phyloP scores from a whole-genome alignment of 2,113 vertebrate genomes.

The Paratilapia polleni region DNA sequence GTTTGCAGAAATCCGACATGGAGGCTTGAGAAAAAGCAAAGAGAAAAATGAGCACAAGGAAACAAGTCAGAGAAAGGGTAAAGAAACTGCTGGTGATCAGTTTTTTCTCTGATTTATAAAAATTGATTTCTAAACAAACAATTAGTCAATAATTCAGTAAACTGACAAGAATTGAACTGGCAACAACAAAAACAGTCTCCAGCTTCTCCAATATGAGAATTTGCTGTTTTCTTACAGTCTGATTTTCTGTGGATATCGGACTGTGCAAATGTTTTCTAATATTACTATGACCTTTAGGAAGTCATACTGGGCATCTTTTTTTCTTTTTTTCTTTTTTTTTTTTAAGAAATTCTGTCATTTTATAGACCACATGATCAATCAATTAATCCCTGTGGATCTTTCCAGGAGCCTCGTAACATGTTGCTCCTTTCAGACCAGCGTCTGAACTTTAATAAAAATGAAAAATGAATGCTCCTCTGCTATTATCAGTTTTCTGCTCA shows the following conservation, averaged over 20 bases:
- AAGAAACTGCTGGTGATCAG: not conserved
- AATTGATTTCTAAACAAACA: not conserved
- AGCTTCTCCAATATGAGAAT: not conserved
- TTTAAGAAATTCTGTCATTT: too few species aligned
- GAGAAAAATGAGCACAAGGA: conserved; percentile 5
- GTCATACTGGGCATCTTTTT: not conserved
- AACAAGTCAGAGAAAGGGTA: not conserved
- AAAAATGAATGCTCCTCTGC: not conserved
- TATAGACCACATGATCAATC: too few species aligned
- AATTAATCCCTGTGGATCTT: not conserved
- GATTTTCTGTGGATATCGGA: not conserved
- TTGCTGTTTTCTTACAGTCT: not conserved
- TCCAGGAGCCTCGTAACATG: not conserved
- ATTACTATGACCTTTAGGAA: not conserved
- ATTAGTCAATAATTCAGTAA: not conserved
- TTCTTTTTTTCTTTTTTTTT: too few species aligned
- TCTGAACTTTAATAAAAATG: not conserved
- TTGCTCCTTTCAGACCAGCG: not conserved
- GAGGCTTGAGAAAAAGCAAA: not conserved
- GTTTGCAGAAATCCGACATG: conserved; percentile 47
- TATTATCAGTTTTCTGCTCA: conserved; percentile 8
- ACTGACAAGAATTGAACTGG: rapidly evolving
- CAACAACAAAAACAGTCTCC: not conserved
- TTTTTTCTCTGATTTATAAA: not conserved
- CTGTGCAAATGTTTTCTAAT: not conserved